These are phyloP conservation scores for Scolopax mira DNA, from an alignment of 2,113 vertebrate genomes.

Conservation along the genomic window DNA sequence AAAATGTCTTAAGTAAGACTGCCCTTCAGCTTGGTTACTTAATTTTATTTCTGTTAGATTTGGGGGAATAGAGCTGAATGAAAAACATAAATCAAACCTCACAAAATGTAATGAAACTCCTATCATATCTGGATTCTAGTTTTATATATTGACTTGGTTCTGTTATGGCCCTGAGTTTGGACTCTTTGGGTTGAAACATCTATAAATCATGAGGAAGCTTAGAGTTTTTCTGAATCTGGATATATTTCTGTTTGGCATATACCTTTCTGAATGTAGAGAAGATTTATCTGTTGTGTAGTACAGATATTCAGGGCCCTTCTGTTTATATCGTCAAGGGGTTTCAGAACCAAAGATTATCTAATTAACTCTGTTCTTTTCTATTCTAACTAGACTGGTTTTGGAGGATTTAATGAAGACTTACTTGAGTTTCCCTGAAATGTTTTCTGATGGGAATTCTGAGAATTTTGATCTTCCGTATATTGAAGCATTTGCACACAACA, in stretches of 20 bases:
- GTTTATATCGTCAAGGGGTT: constrained; percentile 21
- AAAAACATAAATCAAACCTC: neutral
- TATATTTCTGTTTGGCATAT: neutral
- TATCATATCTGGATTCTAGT: neutral
- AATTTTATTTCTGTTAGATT: neutral
- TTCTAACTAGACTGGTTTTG: neutral
- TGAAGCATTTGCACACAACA: constrained; percentile 59
- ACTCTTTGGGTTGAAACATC: neutral
- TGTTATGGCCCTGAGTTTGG: neutral
- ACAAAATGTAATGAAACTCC: neutral
- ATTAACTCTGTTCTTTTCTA: neutral
- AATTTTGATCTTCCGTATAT: constrained; percentile 1
- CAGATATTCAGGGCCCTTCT: neutral
- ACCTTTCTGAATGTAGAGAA: neutral
- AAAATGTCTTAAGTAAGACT: neutral
- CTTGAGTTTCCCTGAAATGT: constrained; percentile 23
- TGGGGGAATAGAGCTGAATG: neutral
- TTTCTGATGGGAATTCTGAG: constrained; percentile 39
- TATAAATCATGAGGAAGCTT: neutral
- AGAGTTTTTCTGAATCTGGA: neutral
- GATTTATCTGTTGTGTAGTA: neutral
- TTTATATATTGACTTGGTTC: neutral
- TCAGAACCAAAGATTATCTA: constrained; percentile 55
- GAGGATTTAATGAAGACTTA: constrained; percentile 47
- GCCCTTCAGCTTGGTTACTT: neutral